Evolutionary conservation across 2,888 invertebrate genomes (phyloP).

Genomic region (Caenorhabditis uteleia): DNA sequence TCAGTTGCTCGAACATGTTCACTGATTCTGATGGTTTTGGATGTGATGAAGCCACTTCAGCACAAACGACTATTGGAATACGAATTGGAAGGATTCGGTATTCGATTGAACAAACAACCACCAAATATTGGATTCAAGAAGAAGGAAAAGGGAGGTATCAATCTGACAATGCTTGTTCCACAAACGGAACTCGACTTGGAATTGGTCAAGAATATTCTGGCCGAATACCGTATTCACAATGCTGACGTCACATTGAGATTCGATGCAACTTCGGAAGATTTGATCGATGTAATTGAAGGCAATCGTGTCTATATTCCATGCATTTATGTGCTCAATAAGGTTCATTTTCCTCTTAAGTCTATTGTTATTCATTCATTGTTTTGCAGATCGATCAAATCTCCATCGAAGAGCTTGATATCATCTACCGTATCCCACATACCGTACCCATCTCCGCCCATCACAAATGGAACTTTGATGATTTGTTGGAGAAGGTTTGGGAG

Average conservation of each 20-base stretch:
- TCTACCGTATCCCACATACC: constrained; percentile 96
- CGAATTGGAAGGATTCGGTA: constrained; percentile 97
- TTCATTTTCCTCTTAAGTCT: not conserved
- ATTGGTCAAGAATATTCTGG: constrained; percentile 90
- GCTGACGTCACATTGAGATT: constrained; percentile 90
- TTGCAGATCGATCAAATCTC: constrained; percentile 79
- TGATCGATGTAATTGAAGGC: constrained; percentile 97
- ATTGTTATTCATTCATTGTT: not conserved
- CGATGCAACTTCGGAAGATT: constrained; percentile 94
- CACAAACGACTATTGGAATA: constrained; percentile 91
- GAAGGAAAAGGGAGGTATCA: constrained; percentile 98
- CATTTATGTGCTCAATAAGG: constrained; percentile 94
- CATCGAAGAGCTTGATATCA: constrained; percentile 85
- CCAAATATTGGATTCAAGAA: constrained; percentile 93
- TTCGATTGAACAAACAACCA: constrained; percentile 90
- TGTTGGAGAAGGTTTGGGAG: constrained; percentile 88
- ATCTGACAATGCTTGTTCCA: constrained; percentile 85
- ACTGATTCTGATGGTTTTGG: constrained; percentile 91
- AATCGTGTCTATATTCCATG: constrained; percentile 97
- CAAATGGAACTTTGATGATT: constrained; percentile 98
- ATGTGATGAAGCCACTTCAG: constrained; percentile 93
- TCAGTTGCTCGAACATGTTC: constrained; percentile 94
- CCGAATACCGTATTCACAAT: constrained; percentile 98
- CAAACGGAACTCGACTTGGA: constrained; percentile 94
- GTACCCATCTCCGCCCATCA: constrained; percentile 99